Evolutionary conservation across 2,113 vertebrate genomes (phyloP).

Genomic region (Monopterus albus): DNA sequence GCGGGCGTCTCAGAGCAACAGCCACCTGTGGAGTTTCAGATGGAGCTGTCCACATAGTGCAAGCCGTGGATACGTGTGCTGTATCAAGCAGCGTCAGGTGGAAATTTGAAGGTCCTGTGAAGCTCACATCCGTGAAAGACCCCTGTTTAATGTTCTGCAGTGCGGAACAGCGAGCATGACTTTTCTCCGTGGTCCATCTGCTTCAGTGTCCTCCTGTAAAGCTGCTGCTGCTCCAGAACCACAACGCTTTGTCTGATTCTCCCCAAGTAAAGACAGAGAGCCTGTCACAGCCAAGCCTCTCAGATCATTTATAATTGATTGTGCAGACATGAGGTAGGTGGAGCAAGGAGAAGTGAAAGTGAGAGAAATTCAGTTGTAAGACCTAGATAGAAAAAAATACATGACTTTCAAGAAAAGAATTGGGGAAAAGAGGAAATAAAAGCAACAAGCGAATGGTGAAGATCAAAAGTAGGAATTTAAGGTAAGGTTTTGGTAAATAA

Average conservation of each 20-base stretch:
- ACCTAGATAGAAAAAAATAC: conserved; percentile 13
- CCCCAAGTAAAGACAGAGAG: conserved; percentile 47
- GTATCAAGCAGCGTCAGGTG: conserved; percentile 5
- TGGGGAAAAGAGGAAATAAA: not conserved
- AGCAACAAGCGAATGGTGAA: not conserved
- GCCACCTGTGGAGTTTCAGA: conserved; percentile 48
- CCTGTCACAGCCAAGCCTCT: conserved; percentile 52
- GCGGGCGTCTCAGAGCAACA: conserved; percentile 34
- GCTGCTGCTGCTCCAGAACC: conserved; percentile 33
- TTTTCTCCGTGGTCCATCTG: conserved; percentile 24
- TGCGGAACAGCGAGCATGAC: conserved; percentile 56
- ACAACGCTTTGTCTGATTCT: conserved; percentile 46
- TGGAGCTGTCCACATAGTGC: conserved; percentile 41
- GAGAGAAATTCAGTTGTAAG: conserved; percentile 7
- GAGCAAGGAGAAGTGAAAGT: conserved; percentile 23
- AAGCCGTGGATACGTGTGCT: conserved; percentile 19
- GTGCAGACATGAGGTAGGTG: conserved; percentile 32
- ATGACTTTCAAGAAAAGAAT: not conserved
- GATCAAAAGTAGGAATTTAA: not conserved
- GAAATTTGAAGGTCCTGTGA: conserved; percentile 4
- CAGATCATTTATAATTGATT: conserved; percentile 74
- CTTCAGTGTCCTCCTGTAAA: conserved; percentile 37
- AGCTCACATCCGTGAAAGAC: conserved; percentile 38
- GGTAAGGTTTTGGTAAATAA: not conserved
- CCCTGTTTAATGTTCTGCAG: conserved; percentile 43